Conservation (phyloP, 2,113 vertebrate genomes). For the Strigops habroptila region DNA sequence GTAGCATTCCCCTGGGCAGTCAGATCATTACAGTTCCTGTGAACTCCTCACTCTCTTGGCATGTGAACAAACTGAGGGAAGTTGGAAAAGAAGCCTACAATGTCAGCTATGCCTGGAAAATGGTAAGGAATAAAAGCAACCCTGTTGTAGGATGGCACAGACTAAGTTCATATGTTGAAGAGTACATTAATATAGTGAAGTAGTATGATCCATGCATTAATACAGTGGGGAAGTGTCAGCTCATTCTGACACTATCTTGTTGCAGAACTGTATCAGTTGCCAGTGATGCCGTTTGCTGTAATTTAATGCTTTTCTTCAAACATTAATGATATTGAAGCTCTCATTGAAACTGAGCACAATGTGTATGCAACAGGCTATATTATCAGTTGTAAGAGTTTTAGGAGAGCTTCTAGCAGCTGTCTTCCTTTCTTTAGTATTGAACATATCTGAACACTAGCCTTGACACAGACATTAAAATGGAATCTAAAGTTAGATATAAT, state of each 20-base stretch:
- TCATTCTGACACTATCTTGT: neutral
- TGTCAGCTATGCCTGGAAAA: slow-evolving; percentile 98
- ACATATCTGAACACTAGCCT: neutral
- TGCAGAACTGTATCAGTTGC: neutral
- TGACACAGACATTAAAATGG: neutral
- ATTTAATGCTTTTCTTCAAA: neutral
- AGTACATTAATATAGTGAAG: neutral
- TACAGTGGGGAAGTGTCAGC: neutral
- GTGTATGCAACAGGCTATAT: neutral
- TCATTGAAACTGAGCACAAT: neutral
- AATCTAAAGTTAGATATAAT: neutral
- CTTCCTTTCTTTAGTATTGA: neutral
- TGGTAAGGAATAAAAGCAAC: slow-evolving; percentile 74
- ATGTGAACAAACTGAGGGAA: slow-evolving; percentile 91
- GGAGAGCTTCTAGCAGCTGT: neutral
- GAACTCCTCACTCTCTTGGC: slow-evolving; percentile 97
- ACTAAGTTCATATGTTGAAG: neutral
- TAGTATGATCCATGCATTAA: neutral
- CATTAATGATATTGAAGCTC: neutral
- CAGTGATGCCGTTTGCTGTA: neutral
- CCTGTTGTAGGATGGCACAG: neutral
- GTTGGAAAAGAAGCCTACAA: slow-evolving; percentile 90
- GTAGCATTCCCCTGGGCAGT: slow-evolving; percentile 94
- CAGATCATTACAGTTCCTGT: slow-evolving; percentile 92
- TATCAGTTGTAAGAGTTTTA: neutral